Conservation (phyloP, 2,113 vertebrate genomes). For the Dermatemys mawii region DNA sequence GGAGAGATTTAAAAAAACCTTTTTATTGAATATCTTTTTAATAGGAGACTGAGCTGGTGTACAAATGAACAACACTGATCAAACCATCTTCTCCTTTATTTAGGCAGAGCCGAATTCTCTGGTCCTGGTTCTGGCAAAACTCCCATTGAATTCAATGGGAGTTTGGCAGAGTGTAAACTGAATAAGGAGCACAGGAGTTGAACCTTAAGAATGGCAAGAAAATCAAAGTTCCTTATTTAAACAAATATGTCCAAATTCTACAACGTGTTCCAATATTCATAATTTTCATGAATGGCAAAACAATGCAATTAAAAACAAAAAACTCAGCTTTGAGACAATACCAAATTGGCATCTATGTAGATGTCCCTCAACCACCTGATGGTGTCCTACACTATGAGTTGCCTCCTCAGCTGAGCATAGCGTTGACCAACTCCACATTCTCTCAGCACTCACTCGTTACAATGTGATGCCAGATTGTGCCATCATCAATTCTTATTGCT, state of each 20-base stretch:
- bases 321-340: background rate
- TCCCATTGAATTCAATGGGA: slow-evolving; percentile 25
- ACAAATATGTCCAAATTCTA: background rate
- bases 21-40: slow-evolving; percentile 43
- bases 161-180: background rate
- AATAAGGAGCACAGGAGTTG: background rate
- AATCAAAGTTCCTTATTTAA: background rate
- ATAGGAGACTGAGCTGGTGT: background rate
- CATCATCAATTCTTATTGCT: slow-evolving; percentile 40
- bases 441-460: too few species aligned
- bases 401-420: too few species aligned
- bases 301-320: slow-evolving; percentile 30
- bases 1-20: background rate
- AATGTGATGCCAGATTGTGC: slow-evolving; percentile 49
- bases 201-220: background rate
- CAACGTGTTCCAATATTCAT: background rate
- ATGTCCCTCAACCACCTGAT: too few species aligned
- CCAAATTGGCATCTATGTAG: slow-evolving; percentile 1
- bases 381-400: too few species aligned
- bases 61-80: slow-evolving; percentile 27
- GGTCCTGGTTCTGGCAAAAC: slow-evolving; percentile 31
- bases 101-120: background rate
- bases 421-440: too few species aligned
- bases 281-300: slow-evolving; percentile 1
- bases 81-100: slow-evolving; percentile 30